Evolutionary conservation across 2,797 vertebrate species (phyloP), one percentile per base, ranked within the genome.

Genomic region (Enteromius afrohamiltoni): DNA sequence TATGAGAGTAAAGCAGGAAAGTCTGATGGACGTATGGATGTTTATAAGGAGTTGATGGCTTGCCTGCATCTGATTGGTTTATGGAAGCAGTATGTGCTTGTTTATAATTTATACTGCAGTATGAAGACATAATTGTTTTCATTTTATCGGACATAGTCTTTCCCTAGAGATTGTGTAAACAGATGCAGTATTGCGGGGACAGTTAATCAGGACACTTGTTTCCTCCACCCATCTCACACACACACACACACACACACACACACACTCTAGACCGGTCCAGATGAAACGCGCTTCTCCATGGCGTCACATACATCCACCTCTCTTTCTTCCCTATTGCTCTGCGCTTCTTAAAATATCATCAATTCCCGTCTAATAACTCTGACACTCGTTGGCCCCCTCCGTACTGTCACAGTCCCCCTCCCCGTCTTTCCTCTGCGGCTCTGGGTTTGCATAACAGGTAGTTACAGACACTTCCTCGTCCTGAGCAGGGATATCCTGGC

Each of bases 401-500:
- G 87, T 88, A 88, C 92, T 86, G 82, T 82, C 88, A 89, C 86
- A 89, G 89, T 90, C 92, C 92, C 89, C 89, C 83, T 73, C 49
- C 65, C 83, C 68, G 60, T 49, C 78, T 62, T 53, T 76, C 87
- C 78, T 88, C 91, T 90, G 82, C 58, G 55, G 81, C 69, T 87
- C 53, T 82, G 78, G 95, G 92, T 97, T 97, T 98, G 96, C 97
- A 97, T 98, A 98, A 99, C 97, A 99, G 98, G 98, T 99, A 98
- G 97, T 96, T 96, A 95, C 97, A 98, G 97, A 97, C 97, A 97
- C 97, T 99, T 99, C 98, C 97, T 97, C 87, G 95, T 98, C 96
- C 97, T 97, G 96, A 95, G 93, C 93, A 97, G 96, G 98, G 97
- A 99, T 97, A 97, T 99, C 98, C 98, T 99, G 98, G 97, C 97